Evolutionary conservation across 2,113 vertebrate species (phyloP), one percentile per base, ranked within the genome.

Genomic region (Syngnathus floridae): DNA sequence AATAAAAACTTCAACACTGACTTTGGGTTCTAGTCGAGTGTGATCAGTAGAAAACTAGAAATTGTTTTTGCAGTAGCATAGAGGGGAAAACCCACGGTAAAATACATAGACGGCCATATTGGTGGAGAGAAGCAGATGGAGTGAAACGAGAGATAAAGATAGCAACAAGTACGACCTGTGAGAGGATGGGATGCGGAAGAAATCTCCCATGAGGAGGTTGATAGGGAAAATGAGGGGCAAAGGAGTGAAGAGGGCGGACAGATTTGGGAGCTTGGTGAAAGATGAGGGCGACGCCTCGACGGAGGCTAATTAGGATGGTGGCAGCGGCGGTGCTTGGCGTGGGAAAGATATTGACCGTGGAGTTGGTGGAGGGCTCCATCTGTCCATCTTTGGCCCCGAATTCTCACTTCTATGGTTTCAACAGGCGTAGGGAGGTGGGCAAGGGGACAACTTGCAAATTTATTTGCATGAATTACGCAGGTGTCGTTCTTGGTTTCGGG

Each of bases 221-320:
- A 49, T 64, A 61, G 52, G 41, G 69, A 70, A 69, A 78, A 70
- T 63, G 37, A 58, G 64, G 31, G 46, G 66, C 35, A 64, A 16
- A 64, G 64, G 66, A 70, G 73, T 62, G 54, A 58, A 22, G 12
- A 10, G 45, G 16, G 37, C 51, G 51, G 45, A 38, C 66, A 59
- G 41, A 62, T 67, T n/a, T 7, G 49, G 31, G 52, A 43, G 65
- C 0, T 0, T 7, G 8, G 41, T 0, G 38, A 58, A 62, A 71
- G 68, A 84, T 78, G 66, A 77, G 74, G 74, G 65, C 67, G 38
- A n/a, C 66, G 72, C 79, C 73, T 82, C 51, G 46, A 69, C 72
- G 70, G 54, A 45, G 4, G 69, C 46, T 88, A 82, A 88, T 87
- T 81, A 84, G 80, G 81, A 82, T 40, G 2, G 62, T 43, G 64